Base-by-base conservation (phyloP, 2,113 vertebrate genomes). In the Dipodomys merriami region DNA sequence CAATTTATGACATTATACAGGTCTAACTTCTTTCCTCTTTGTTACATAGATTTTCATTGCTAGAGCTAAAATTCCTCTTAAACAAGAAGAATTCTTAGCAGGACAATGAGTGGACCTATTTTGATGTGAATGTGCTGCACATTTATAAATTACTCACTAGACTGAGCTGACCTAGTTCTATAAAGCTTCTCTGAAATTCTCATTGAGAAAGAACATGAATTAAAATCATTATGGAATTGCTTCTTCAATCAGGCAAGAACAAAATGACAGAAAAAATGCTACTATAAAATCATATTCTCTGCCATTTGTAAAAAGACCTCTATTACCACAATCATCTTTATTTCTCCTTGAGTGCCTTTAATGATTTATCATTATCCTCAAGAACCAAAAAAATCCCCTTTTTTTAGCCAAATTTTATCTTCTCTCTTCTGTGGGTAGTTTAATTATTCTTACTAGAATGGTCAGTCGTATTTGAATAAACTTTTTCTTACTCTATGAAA, bases 101-200 rank as follows among this genome's bases (percentile, higher is more conserved):
- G 84, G 94, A 93, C 85, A 83, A n/a, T 15, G 0, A 83, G 74
- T 72, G 97, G 97, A 96, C 96, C 97, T 96, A 96, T 83, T 98
- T 96, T 96, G 65, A 94, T 92, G 8, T 72, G 73, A 95, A 90
- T 80, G 73, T 62, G 68, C 78, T 82, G 7, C 88, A 76, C 44
- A 86, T 73, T 86, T 93, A 73, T 71, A 93, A 90, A 80, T 91
- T 72, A 92, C 19, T 86, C 86, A 72, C 44, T 91, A 84, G 62
- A 90, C 60, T 90, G 86, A 74, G 19, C 27, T 97, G 92, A 97
- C 96, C 96, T 97, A 83, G 73, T 93, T 73, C 11, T 81, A 27
- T 0, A 0, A 84, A 86, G 11, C 39, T 88, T 90, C 91, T 85
- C 53, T 25, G 65, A 91, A 95, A 91, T 33, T 39, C 39, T 88